Conservation (phyloP, 2,888 invertebrate genomes). For the Lasioglossum marginatum region DNA sequence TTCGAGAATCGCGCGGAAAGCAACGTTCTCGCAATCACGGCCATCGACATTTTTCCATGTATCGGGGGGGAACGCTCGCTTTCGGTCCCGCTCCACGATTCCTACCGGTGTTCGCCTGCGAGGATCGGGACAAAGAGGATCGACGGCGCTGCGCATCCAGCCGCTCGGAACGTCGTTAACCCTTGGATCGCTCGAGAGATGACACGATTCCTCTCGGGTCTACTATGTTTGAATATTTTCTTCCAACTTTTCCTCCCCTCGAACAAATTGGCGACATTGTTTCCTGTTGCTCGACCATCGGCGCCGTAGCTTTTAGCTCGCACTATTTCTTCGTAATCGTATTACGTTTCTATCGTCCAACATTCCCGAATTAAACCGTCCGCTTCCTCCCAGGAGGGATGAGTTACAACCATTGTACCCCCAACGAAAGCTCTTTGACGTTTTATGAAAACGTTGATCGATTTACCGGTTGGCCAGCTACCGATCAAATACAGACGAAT, state of each 20-base stretch:
- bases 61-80: not conserved
- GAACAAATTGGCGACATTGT: not conserved
- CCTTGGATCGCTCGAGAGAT: not conserved
- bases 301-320: not conserved
- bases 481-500: not conserved
- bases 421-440: no score
- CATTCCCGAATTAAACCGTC: not conserved
- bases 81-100: not conserved
- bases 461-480: not conserved
- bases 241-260: not conserved
- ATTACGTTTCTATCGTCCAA: not conserved
- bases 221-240: not conserved
- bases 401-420: not conserved
- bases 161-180: not conserved
- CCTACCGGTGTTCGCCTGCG: not conserved
- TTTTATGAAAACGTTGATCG: not conserved
- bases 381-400: not conserved
- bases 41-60: conserved; percentile 6
- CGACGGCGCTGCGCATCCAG: not conserved
- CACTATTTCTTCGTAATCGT: not conserved
- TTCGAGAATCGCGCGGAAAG: not conserved
- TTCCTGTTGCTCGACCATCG: not conserved
- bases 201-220: not conserved
- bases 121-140: not conserved
- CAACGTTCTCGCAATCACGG: conserved; percentile 16